Conservation (phyloP, 2,888 invertebrate genomes). For the Cheilosia variabilis region DNA sequence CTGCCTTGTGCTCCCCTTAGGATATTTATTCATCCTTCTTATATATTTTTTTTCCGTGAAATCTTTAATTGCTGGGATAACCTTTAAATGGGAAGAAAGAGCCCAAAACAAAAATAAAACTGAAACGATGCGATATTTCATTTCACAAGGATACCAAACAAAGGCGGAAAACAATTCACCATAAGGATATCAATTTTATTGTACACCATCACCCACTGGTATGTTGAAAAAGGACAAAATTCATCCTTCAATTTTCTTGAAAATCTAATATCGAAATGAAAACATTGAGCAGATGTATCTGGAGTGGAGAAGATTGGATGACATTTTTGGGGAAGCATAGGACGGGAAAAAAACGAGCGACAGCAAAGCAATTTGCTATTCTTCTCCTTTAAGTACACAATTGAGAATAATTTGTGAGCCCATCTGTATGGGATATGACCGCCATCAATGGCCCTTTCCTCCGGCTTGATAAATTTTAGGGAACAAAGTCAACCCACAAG, state of each 20-base stretch:
- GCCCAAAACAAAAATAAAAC: conserved; percentile 21
- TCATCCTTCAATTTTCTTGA: conserved; percentile 56
- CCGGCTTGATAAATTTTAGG: conserved; percentile 56
- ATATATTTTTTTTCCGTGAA: conserved; percentile 5
- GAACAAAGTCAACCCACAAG: conserved; percentile 64
- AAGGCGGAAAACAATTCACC: conserved; percentile 59
- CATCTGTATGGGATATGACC: conserved; percentile 31
- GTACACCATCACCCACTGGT: conserved; percentile 34
- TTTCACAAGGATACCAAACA: conserved; percentile 65
- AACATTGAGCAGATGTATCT: conserved; percentile 47
- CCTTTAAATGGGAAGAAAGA: conserved; percentile 31
- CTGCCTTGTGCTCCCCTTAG: conserved; percentile 46
- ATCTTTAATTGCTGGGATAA: conserved; percentile 70
- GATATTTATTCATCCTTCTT: conserved; percentile 55
- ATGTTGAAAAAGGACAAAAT: conserved; percentile 58
- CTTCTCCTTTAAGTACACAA: conserved; percentile 70
- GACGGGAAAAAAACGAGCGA: conserved; percentile 8
- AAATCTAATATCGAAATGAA: conserved; percentile 71
- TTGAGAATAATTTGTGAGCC: conserved; percentile 75
- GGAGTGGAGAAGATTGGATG: conserved; percentile 41
- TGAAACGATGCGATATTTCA: conserved; percentile 70
- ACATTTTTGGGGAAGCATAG: conserved; percentile 15
- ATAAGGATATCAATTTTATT: conserved; percentile 70
- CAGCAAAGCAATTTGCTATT: conserved; percentile 70
- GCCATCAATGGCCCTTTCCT: conserved; percentile 24